These are phyloP conservation scores for Idaea aversata DNA, from an alignment of 2,888 invertebrate species.

Conservation along the genomic window DNA sequence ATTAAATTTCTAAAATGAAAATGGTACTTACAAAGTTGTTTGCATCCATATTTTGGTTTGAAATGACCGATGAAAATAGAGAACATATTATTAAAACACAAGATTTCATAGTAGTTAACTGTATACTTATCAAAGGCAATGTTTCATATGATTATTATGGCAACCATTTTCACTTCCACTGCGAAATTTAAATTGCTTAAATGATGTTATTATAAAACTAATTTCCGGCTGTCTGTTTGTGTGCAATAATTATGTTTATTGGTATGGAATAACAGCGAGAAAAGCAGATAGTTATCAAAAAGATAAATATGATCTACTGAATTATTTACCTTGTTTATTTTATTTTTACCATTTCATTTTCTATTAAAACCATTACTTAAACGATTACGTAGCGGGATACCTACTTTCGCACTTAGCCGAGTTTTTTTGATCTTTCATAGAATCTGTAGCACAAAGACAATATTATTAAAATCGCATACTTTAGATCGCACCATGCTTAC, in stretches of 20 bases:
- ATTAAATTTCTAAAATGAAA: neutral
- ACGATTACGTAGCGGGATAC: too few relatives aligned
- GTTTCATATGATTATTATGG: slow-evolving; percentile 16
- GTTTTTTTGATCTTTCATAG: too few relatives aligned
- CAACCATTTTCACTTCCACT: slow-evolving; percentile 6
- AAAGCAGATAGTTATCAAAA: slow-evolving; percentile 29
- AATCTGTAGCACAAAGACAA: too few relatives aligned
- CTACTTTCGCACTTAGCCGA: too few relatives aligned
- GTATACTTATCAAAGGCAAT: slow-evolving; percentile 3
- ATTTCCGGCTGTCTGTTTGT: slow-evolving; percentile 45
- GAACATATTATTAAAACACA: neutral
- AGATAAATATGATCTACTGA: slow-evolving; percentile 25
- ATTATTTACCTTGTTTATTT: slow-evolving; percentile 1
- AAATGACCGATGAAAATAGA: slow-evolving; percentile 20
- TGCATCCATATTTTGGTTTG: slow-evolving; percentile 34
- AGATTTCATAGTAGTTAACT: slow-evolving; percentile 5
- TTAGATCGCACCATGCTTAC: too few relatives aligned
- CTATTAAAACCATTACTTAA: neutral
- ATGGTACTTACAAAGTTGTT: slow-evolving; percentile 47
- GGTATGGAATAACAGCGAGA: slow-evolving; percentile 31
- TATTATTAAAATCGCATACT: too few relatives aligned
- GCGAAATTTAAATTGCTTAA: slow-evolving; percentile 11
- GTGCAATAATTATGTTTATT: slow-evolving; percentile 31
- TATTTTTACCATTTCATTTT: neutral
- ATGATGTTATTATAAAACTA: slow-evolving; percentile 42